phyloP scores from a whole-genome alignment of 2,113 vertebrate genomes.

The Heliornis fulica region DNA sequence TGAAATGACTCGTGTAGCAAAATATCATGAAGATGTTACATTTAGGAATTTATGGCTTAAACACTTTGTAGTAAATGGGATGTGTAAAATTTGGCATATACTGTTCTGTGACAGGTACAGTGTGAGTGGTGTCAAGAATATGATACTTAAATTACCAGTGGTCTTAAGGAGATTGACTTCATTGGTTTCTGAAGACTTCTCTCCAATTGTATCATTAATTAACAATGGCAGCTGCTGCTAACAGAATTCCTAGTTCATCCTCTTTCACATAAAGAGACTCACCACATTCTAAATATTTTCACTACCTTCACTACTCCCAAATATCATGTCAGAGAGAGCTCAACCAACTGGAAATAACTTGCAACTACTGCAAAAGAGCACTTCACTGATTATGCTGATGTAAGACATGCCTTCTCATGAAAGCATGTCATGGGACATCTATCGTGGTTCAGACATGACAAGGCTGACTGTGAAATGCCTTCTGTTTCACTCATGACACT shows the following conservation, averaged over 20 bases:
- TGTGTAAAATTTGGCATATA: neutral
- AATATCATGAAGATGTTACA: neutral
- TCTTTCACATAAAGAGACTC: neutral
- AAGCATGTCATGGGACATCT: neutral
- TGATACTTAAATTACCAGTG: neutral
- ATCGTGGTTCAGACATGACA: neutral
- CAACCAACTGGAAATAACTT: neutral
- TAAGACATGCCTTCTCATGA: neutral
- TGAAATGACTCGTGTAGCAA: neutral
- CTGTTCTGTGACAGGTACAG: neutral
- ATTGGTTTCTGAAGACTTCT: neutral
- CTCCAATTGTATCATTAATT: neutral
- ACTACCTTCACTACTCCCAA: neutral
- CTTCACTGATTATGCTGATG: neutral
- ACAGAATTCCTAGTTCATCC: neutral
- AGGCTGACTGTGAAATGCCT: neutral
- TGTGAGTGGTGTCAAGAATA: neutral
- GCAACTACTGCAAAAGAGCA: neutral
- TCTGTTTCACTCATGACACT: slow-evolving; percentile 4
- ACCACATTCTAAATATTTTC: neutral
- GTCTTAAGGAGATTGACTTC: neutral
- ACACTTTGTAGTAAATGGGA: neutral
- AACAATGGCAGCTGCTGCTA: neutral
- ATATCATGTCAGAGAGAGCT: neutral
- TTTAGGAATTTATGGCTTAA: neutral